These are phyloP conservation scores for Neopipo cinnamomea DNA, from an alignment of 2,113 vertebrate species.

Conservation along the genomic window DNA sequence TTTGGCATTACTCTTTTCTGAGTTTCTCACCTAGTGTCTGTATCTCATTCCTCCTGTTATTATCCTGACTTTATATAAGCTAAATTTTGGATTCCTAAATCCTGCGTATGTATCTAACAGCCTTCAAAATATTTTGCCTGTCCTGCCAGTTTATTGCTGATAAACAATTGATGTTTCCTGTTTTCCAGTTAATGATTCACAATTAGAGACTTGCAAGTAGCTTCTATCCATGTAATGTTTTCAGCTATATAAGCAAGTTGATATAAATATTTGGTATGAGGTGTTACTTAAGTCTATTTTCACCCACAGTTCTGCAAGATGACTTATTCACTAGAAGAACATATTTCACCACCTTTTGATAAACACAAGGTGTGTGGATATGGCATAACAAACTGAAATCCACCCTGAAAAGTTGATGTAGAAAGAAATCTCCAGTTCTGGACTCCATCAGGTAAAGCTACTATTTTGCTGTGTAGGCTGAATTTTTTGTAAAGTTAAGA, in stretches of 20 bases:
- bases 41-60: background rate
- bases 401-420: background rate
- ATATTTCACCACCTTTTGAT: background rate
- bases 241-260: background rate
- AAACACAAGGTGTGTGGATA: background rate
- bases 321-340: background rate
- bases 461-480: background rate
- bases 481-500: background rate
- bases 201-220: background rate
- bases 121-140: background rate
- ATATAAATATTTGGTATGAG: background rate
- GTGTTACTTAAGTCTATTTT: background rate
- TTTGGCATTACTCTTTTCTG: background rate
- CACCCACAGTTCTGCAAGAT: background rate
- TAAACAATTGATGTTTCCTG: background rate
- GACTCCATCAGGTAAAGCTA: background rate
- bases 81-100: background rate
- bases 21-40: background rate
- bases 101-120: background rate
- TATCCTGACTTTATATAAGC: background rate
- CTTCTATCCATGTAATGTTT: background rate
- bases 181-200: background rate
- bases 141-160: background rate
- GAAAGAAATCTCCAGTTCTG: background rate
- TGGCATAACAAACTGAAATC: background rate